phyloP scores from a whole-genome alignment of 2,888 invertebrate species.

The Blastobasis adustella region DNA sequence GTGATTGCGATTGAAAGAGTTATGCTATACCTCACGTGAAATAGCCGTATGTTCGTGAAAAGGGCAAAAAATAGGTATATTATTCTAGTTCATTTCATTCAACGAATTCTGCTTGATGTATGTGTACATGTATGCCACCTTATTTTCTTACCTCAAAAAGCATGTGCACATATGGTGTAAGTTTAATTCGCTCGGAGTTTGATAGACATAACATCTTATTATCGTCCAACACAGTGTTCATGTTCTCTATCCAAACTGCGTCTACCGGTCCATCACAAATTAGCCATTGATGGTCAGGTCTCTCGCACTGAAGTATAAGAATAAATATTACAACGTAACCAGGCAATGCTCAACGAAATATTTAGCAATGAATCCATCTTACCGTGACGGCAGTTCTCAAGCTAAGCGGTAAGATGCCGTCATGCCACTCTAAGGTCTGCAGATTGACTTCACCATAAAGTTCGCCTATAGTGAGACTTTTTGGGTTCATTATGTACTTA shows the following conservation, averaged over 20 bases:
- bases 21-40: no score
- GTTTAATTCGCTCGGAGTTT: constrained; percentile 92
- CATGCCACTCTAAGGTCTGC: constrained; percentile 92
- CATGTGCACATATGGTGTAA: constrained; percentile 93
- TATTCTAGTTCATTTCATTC: no score
- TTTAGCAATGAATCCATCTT: constrained; percentile 6
- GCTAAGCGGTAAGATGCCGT: constrained; percentile 83
- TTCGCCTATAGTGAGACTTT: constrained; percentile 90
- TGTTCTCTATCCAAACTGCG: constrained; percentile 95
- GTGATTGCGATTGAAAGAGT: no score
- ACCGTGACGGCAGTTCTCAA: constrained; percentile 64
- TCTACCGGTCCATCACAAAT: constrained; percentile 95
- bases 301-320: constrained; percentile 37
- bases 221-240: constrained; percentile 94
- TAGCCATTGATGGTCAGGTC: constrained; percentile 90
- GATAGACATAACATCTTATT: constrained; percentile 95
- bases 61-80: no score
- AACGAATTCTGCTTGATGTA: no score
- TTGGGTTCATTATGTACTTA: constrained; percentile 90
- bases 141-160: constrained; percentile 79
- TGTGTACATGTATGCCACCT: no score
- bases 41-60: no score
- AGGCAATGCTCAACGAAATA: no score
- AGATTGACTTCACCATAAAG: constrained; percentile 90
- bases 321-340: no score